phyloP scores from a whole-genome alignment of 1,140 invertebrate genomes.

The Nymphalis io region DNA sequence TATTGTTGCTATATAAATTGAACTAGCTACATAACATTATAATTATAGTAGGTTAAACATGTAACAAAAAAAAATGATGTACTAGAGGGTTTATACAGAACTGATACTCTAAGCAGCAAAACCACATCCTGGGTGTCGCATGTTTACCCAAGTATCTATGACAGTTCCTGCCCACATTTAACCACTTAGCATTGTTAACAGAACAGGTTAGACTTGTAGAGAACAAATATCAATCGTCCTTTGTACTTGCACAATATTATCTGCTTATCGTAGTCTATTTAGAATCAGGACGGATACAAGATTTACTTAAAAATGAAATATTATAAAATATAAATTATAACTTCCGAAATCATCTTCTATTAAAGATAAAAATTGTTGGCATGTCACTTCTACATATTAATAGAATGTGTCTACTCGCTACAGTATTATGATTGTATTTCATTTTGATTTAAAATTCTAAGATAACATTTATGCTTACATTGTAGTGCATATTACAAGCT shows the following conservation, averaged over 20 bases:
- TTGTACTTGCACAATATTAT: constrained; percentile 27
- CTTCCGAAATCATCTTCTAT: neutral
- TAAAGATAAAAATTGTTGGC: neutral
- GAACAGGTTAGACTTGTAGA: constrained; percentile 27
- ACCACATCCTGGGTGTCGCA: constrained; percentile 46
- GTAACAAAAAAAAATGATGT: no score
- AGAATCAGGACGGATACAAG: constrained; percentile 7
- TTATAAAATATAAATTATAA: neutral
- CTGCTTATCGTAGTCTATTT: constrained; percentile 9
- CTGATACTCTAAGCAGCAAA: constrained; percentile 7
- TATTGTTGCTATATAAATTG: no score
- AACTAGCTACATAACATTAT: no score
- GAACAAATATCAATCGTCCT: constrained; percentile 13
- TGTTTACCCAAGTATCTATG: constrained; percentile 41
- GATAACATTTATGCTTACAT: no score
- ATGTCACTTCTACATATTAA: no score
- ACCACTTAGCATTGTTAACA: constrained; percentile 28
- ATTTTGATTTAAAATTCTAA: no score
- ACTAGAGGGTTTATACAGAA: neutral
- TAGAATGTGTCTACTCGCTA: no score
- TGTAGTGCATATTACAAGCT: no score
- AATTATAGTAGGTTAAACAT: no score
- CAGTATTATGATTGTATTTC: no score
- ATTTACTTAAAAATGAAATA: constrained; percentile 9
- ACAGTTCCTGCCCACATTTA: constrained; percentile 32